These are phyloP conservation scores for Drosophila paramelanica DNA, from an alignment of 2,888 invertebrate genomes.

Conservation along the genomic window DNA sequence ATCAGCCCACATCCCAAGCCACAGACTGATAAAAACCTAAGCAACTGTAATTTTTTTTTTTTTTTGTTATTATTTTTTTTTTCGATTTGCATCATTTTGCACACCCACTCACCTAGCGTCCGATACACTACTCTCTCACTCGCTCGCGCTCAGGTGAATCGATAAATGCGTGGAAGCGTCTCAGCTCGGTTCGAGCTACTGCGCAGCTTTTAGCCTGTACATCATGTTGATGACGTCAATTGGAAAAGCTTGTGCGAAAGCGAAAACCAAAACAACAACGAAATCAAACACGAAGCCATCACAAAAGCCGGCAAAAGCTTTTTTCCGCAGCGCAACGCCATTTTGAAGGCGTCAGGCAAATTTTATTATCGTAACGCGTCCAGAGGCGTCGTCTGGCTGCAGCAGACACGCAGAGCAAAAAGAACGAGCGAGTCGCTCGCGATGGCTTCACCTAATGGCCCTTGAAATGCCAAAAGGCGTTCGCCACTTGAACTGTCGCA, in stretches of 20 bases:
- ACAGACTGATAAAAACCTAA: not conserved
- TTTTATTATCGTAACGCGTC: constrained; percentile 67
- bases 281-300: constrained; percentile 17
- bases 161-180: constrained; percentile 74
- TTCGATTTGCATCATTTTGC: constrained; percentile 45
- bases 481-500: constrained; percentile 46
- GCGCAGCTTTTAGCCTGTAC: constrained; percentile 73
- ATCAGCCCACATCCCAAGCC: constrained; percentile 23
- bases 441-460: constrained; percentile 51
- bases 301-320: constrained; percentile 78
- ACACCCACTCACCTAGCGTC: constrained; percentile 9
- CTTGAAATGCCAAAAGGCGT: constrained; percentile 72
- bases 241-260: constrained; percentile 71
- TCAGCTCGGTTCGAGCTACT: constrained; percentile 57
- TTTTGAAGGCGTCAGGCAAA: constrained; percentile 64
- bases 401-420: constrained; percentile 40
- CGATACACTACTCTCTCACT: constrained; percentile 7
- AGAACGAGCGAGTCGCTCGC: constrained; percentile 14
- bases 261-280: constrained; percentile 58
- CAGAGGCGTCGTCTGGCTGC: constrained; percentile 57
- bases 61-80: not conserved
- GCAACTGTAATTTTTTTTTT: constrained; percentile 44
- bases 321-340: constrained; percentile 32
- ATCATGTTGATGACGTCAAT: constrained; percentile 82
- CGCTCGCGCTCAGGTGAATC: constrained; percentile 47